Conservation (phyloP, 1,140 invertebrate species). For the Alviniconcha marisindica region DNA sequence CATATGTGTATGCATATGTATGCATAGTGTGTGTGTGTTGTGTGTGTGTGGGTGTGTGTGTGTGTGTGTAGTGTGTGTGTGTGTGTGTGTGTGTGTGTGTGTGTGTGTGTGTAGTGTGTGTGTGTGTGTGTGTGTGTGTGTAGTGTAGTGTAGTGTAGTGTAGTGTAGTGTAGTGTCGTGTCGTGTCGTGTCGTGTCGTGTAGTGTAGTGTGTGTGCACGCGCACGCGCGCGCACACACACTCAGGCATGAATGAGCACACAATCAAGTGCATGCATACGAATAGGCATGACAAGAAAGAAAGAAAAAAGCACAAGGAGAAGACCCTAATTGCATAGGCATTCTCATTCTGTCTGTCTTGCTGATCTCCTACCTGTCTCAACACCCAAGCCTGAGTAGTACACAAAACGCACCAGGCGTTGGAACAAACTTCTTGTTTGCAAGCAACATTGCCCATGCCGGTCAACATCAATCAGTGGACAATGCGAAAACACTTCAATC, state of each 20-base stretch:
- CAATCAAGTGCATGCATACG: not conserved
- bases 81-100: too few species aligned
- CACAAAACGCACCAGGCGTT: conserved; percentile 4
- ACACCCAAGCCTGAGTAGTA: not conserved
- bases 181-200: too few species aligned
- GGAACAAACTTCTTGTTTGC: not conserved
- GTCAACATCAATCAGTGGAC: not conserved
- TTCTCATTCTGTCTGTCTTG: conserved; percentile 18
- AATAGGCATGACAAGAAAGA: not conserved
- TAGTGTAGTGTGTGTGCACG: not conserved
- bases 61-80: too few species aligned
- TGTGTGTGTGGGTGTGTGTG: too few species aligned
- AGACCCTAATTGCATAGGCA: conserved; percentile 14
- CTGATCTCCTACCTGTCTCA: too few species aligned
- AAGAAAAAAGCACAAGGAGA: not conserved
- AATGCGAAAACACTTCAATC: conserved; percentile 4
- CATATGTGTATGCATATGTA: too few species aligned
- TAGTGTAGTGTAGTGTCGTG: too few species aligned
- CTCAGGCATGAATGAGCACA: not conserved
- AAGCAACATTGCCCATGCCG: not conserved
- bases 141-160: too few species aligned
- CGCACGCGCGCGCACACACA: not conserved
- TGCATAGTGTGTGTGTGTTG: too few species aligned
- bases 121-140: too few species aligned
- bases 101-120: too few species aligned